A percentile compares a stretch with the other conserved stretches of the same genome.
Evolutionary conservation across 2,797 vertebrate species (phyloP).

Genomic region (Sebastes alutus): DNA sequence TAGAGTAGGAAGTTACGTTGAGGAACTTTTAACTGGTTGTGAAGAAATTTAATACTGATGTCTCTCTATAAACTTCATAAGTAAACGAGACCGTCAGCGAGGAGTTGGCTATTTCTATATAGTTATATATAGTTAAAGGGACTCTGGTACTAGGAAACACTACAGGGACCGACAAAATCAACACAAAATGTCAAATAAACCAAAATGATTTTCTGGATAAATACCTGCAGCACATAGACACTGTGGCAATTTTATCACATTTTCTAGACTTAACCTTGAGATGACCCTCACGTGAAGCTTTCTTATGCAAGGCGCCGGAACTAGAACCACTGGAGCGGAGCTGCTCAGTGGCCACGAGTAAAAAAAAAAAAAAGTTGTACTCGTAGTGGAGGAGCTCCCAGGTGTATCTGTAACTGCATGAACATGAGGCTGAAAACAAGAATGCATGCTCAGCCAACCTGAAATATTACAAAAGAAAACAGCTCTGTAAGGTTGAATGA

Average conservation of each 20-base stretch:
- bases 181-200: neutral
- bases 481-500: neutral
- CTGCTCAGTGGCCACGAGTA: conserved; percentile 8
- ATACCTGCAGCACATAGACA: neutral
- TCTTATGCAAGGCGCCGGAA: conserved; percentile 4
- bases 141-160: too few species aligned
- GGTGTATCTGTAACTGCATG: conserved; percentile 13
- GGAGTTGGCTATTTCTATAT: too few species aligned
- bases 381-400: conserved; percentile 6
- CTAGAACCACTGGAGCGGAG: neutral
- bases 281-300: neutral
- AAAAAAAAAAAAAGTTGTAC: neutral
- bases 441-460: conserved; percentile 14
- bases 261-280: neutral
- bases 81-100: too few species aligned
- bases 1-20: too few species aligned
- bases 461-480: neutral
- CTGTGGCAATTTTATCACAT: neutral
- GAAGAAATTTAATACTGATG: too few species aligned
- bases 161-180: too few species aligned
- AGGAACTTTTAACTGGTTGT: too few species aligned
- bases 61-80: too few species aligned
- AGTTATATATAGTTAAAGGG: too few species aligned
- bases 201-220: neutral
- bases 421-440: conserved; percentile 25